Conservation (phyloP, 2,888 invertebrate species). For the Ectemnius cavifrons region DNA sequence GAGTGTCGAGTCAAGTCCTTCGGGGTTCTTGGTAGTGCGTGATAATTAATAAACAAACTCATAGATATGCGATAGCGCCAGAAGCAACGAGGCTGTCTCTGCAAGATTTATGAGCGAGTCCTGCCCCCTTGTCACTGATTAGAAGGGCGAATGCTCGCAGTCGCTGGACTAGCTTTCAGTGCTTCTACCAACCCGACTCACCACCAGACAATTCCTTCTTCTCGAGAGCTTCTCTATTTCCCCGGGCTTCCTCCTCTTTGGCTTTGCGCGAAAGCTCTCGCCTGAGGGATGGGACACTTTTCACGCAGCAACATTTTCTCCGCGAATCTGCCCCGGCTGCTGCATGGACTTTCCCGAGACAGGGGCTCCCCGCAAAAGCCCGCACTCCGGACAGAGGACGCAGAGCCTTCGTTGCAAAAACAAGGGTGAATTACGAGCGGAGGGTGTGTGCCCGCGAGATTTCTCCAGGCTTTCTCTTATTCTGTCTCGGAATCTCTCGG, state of each 20-base stretch:
- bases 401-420: conserved; percentile 67
- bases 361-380: conserved; percentile 66
- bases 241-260: conserved; percentile 15
- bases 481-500: conserved; percentile 21
- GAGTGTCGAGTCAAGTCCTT: not conserved
- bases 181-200: not conserved
- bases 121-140: conserved; percentile 61
- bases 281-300: conserved; percentile 21
- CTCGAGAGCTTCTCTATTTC: not conserved
- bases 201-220: not conserved
- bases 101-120: conserved; percentile 63
- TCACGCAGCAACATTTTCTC: conserved; percentile 9
- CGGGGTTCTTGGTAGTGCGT: not conserved
- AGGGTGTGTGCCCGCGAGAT: conserved; percentile 51
- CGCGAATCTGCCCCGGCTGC: too few species aligned
- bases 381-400: conserved; percentile 30
- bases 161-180: conserved; percentile 22
- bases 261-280: not conserved
- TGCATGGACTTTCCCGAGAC: conserved; percentile 30
- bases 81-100: conserved; percentile 42
- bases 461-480: conserved; percentile 24
- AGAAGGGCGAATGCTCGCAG: conserved; percentile 55
- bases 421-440: conserved; percentile 75
- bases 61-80: conserved; percentile 66
- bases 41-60: conserved; percentile 71